Percentiles rank a stretch among this genome's conserved stretches.
These are phyloP conservation scores for Drosophila lacicola DNA, from an alignment of 2,888 invertebrate species.

Conservation along the genomic window DNA sequence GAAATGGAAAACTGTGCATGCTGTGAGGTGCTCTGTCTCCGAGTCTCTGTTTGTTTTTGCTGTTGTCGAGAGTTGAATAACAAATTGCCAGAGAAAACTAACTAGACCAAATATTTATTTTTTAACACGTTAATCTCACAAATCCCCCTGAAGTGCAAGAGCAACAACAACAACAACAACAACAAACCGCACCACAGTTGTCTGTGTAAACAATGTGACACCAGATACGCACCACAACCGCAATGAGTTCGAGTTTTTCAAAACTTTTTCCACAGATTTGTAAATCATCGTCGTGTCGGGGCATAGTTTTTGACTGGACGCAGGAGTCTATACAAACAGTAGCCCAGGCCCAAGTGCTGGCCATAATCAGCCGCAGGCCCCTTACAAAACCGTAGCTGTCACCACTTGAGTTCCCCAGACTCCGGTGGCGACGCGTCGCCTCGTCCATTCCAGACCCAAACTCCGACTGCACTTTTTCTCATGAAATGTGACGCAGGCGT, in stretches of 20 bases:
- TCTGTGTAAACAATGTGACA: slow-evolving; percentile 69
- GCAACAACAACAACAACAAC: slow-evolving; percentile 34
- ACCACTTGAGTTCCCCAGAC: slow-evolving; percentile 64
- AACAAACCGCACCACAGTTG: slow-evolving; percentile 68
- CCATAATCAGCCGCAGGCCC: slow-evolving; percentile 70
- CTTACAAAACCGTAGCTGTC: slow-evolving; percentile 60
- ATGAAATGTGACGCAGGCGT: slow-evolving; percentile 63
- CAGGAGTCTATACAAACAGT: slow-evolving; percentile 79
- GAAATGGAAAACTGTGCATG: slow-evolving; percentile 35
- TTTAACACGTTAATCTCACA: slow-evolving; percentile 80
- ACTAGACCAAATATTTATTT: slow-evolving; percentile 81
- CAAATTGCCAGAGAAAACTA: slow-evolving; percentile 75
- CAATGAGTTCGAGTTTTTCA: slow-evolving; percentile 53
- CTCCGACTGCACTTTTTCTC: slow-evolving; percentile 57
- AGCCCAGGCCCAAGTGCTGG: slow-evolving; percentile 43
- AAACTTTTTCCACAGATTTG: slow-evolving; percentile 49
- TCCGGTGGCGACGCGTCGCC: slow-evolving; percentile 6
- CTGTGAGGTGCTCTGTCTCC: slow-evolving; percentile 23
- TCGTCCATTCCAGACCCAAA: slow-evolving; percentile 14
- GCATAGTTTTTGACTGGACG: slow-evolving; percentile 59
- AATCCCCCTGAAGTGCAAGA: slow-evolving; percentile 70
- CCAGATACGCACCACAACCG: slow-evolving; percentile 52
- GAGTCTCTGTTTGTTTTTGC: slow-evolving; percentile 61
- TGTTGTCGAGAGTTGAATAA: slow-evolving; percentile 66
- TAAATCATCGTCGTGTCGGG: slow-evolving; percentile 38